These are phyloP conservation scores for Brachionus rotundiformis DNA, from an alignment of 1,140 invertebrate genomes.

Conservation along the genomic window DNA sequence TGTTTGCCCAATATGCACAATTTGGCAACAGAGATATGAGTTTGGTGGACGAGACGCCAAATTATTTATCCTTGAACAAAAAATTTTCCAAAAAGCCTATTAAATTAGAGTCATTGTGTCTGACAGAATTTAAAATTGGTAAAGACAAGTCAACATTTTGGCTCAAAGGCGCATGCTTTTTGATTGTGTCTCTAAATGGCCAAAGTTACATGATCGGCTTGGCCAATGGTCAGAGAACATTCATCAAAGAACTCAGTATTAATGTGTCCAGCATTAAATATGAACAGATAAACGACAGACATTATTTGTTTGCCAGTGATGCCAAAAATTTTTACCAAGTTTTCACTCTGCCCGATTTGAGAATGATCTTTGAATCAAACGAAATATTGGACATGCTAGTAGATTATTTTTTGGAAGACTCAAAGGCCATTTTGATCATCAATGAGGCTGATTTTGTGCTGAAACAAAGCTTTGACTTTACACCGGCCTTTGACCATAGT, in stretches of 20 bases:
- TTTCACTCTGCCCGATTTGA: background rate
- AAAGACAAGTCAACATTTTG: background rate
- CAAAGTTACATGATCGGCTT: background rate
- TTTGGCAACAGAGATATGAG: background rate
- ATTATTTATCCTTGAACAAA: background rate
- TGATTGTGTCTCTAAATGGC: background rate
- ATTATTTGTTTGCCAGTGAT: background rate
- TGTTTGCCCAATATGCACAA: background rate
- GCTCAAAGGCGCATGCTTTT: background rate
- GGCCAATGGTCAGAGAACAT: background rate
- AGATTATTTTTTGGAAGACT: background rate
- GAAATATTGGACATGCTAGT: background rate
- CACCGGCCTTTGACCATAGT: background rate
- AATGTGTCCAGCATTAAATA: background rate
- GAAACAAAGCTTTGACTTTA: background rate
- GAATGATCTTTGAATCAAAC: background rate
- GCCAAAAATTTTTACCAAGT: background rate
- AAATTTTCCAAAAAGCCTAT: background rate
- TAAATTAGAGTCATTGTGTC: background rate
- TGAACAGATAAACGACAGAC: background rate
- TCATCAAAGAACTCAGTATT: background rate
- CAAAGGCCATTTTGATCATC: slow-evolving; percentile 1
- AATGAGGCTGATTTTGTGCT: background rate
- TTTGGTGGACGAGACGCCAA: background rate
- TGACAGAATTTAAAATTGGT: background rate